phyloP scores from a whole-genome alignment of 2,888 invertebrate genomes.

The Andrena bicolor region DNA sequence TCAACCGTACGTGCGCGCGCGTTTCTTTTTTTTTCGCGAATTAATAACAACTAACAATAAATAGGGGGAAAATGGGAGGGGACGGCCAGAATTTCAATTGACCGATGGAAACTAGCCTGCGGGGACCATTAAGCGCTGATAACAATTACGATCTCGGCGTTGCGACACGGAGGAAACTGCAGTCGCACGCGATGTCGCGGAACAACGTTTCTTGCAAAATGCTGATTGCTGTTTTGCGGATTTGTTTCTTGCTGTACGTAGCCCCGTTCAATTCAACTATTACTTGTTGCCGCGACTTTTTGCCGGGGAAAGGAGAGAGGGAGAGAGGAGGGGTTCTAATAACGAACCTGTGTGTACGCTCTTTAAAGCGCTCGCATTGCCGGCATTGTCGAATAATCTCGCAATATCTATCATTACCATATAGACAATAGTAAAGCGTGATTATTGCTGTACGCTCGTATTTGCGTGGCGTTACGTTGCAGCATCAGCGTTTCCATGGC shows the following conservation, averaged over 20 bases:
- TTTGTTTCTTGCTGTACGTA: conserved; percentile 10
- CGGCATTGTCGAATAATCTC: conserved; percentile 14
- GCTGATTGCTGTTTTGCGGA: conserved; percentile 18
- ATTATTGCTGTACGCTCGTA: conserved; percentile 25
- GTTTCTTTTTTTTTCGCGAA: conserved; percentile 48
- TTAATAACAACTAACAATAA: conserved; percentile 49
- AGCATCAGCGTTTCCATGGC: conserved; percentile 34
- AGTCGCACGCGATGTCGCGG: conserved; percentile 25
- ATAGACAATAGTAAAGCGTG: conserved; percentile 32
- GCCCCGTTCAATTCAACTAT: conserved; percentile 16
- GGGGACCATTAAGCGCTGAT: conserved; percentile 27
- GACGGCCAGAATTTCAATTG: conserved; percentile 54
- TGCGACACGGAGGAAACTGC: conserved; percentile 7
- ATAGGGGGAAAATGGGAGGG: conserved; percentile 4
- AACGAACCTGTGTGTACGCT: conserved; percentile 24
- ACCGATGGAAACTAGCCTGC: conserved; percentile 1
- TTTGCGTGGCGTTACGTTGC: conserved; percentile 34
- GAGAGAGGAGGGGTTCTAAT: conserved; percentile 15
- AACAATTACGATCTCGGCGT: conserved; percentile 34
- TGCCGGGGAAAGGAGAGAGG: neutral
- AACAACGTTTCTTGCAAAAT: conserved; percentile 33
- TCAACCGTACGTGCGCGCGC: conserved; percentile 16
- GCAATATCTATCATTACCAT: conserved; percentile 19
- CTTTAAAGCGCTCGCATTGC: too few species aligned
- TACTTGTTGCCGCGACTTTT: neutral